Base-by-base conservation (phyloP, 2,113 vertebrate genomes). In the Caranx ignobilis region DNA sequence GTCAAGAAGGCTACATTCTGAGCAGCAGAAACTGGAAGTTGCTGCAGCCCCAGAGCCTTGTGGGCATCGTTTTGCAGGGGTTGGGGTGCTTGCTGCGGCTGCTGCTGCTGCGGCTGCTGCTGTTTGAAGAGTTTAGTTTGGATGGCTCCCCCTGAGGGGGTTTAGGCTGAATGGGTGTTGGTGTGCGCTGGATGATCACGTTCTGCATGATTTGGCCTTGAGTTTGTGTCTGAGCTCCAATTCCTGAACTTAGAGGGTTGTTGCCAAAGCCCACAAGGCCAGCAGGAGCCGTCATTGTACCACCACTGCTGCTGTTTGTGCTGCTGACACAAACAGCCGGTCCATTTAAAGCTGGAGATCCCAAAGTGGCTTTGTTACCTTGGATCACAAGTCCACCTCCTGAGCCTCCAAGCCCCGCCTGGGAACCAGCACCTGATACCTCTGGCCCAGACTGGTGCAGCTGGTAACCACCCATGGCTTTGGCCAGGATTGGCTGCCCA, bases 151-250 rank as follows among this genome's bases (percentile, higher is more conserved):
- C 95, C 69, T 94, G 94, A 0, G 95, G 89, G 0, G 98, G 98
- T 47, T 99, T 99, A 87, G 98, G 98, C 74, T 99, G 98, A 88
- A 99, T 99, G 11, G 97, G 98, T 0, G 97, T 99, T 54, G 97
- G 98, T 2, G 97, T 98, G 47, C 98, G 90, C 75, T 99, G 98
- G 55, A 99, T 96, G 89, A 99, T 97, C 78, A 98, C 96, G 11
- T 97, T 99, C 69, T 96, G 97, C 82, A 98, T 96, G 83, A 98
- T 86, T 0, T 97, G 93, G 3, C 96, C 96, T 95, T 95, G 15
- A 92, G 74, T 74, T 94, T 95, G 92, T 26, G 91, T 63, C 52
- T 93, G 94, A 34, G 90, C 73, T 73, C 82, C 91, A 43, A 95
- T 87, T 76, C 92, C 94, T 68, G 94, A 79, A 86, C 85, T 89